Evolutionary conservation across 2,888 invertebrate genomes (phyloP), one percentile per base, ranked within the genome.

Genomic region (Rotaria socialis): DNA sequence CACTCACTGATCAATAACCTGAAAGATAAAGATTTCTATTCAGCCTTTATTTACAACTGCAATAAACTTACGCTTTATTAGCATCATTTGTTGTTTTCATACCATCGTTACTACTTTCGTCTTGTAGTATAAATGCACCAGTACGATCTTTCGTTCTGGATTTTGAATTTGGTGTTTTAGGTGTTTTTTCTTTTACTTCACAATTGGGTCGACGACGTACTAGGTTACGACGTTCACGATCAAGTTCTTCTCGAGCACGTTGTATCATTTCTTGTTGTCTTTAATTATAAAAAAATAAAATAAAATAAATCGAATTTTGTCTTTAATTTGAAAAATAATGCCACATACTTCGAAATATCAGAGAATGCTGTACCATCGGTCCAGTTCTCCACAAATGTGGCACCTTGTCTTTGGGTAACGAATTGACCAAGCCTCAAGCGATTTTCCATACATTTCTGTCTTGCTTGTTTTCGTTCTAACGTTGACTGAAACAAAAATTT

Each of bases 301-400:
- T 95, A 89, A 27, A 89, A 89, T 87, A 88, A 86, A 80, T 86
- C 5, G 11, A 67, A 24, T 5, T 35, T 35, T 16, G 0, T 27
- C 3, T 24, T 24, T 16, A 14, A 11, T 35, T 5, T 2, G 27
- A 16, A 35, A 67, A 50, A 35, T 4, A 67, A 22, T 22, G 5
- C 4, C 35, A 67, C 91, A 95, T 94, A 80, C 80, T 95, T 95
- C 87, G 96, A 95, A 88, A 99, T 93, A 92, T 99, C 98, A 92
- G 97, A 97, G 93, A 99, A 99, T 90, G 98, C 97, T 92, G 96
- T 97, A 89, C 99, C 99, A 92, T 99, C 98, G 16, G 90, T 96
- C 98, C 99, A 99, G 93, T 97, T 97, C 93, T 99, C 99, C 92
- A 98, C 98, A 94, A 99, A 99, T 90, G 97, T 96, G 89, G 98